phyloP scores from a whole-genome alignment of 2,888 invertebrate species.

The Lutraria lutraria region DNA sequence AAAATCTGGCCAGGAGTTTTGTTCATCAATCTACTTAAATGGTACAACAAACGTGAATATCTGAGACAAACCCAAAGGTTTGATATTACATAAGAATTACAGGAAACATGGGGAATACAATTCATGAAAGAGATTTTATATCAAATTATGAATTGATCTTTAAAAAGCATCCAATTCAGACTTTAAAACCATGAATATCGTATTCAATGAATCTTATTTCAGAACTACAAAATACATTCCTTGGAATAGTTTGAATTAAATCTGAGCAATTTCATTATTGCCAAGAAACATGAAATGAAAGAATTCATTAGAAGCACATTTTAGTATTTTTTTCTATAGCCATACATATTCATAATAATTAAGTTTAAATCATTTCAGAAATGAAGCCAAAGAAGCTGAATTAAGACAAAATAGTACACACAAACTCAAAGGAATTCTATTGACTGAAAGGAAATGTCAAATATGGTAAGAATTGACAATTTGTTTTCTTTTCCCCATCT shows the following conservation, averaged over 20 bases:
- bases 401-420: background rate
- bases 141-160: background rate
- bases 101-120: background rate
- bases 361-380: background rate
- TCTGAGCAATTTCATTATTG: background rate
- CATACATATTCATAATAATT: background rate
- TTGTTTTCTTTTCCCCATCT: background rate
- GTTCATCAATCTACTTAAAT: background rate
- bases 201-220: background rate
- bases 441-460: background rate
- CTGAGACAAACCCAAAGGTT: background rate
- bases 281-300: background rate
- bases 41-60: background rate
- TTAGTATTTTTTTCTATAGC: background rate
- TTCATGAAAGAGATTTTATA: background rate
- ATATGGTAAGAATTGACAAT: background rate
- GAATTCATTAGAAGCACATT: background rate
- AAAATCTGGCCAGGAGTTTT: background rate
- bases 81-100: background rate
- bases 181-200: background rate
- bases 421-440: background rate
- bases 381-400: background rate
- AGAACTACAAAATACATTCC: background rate
- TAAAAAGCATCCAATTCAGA: background rate
- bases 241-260: background rate